Evolutionary conservation across 1,140 invertebrate species (phyloP).

Genomic region (Scaptomyza graminum): DNA sequence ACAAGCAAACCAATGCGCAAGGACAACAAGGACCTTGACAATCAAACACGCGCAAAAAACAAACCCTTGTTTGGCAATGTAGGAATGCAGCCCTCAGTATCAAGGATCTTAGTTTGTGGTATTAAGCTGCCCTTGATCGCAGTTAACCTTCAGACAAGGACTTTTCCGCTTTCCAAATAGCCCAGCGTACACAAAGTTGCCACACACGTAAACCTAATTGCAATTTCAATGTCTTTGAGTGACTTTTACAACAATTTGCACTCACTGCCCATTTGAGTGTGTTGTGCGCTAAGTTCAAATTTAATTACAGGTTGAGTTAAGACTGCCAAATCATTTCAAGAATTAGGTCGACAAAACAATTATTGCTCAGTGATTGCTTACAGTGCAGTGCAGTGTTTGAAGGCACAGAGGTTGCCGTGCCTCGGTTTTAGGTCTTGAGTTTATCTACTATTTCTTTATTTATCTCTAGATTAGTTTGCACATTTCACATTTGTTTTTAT

Average conservation of each 20-base stretch:
- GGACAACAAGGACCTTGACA: conserved; percentile 24
- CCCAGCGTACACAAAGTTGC: conserved; percentile 1
- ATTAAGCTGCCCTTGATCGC: conserved; percentile 75
- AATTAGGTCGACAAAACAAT: conserved; percentile 12
- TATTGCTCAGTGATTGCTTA: not conserved
- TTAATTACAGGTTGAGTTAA: not conserved
- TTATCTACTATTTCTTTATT: conserved; percentile 64
- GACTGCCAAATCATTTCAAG: too few species aligned
- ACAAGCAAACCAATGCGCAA: not conserved
- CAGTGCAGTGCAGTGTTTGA: too few species aligned
- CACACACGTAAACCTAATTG: conserved; percentile 36
- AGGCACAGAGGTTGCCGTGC: not conserved
- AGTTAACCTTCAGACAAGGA: conserved; percentile 50
- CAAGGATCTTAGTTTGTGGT: conserved; percentile 62
- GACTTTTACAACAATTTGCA: conserved; percentile 36
- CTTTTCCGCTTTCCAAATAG: conserved; percentile 20
- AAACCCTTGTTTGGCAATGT: not conserved
- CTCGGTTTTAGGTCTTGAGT: conserved; percentile 26
- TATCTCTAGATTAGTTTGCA: conserved; percentile 65
- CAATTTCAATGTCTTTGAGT: conserved; percentile 63
- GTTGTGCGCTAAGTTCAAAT: not conserved
- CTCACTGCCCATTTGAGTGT: conserved; percentile 26
- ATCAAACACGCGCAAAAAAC: conserved; percentile 9
- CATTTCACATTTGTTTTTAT: conserved; percentile 41
- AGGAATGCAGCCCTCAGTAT: not conserved